Percentiles rank a stretch among this genome's conserved stretches.
phyloP scores from a whole-genome alignment of 2,888 invertebrate species.

The Fissipunctia ypsillon region DNA sequence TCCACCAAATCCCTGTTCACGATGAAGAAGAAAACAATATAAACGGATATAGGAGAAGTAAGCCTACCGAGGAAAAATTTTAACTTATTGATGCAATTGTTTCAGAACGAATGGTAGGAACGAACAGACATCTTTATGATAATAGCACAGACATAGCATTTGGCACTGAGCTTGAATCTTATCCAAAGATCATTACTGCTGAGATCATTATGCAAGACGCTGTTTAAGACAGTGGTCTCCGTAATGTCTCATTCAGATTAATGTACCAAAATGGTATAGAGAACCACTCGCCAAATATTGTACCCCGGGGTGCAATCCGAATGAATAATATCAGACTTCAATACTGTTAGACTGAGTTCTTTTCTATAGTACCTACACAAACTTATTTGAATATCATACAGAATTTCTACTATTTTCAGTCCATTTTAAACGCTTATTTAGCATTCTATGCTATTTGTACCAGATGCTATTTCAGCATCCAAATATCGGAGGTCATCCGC shows the following conservation, averaged over 20 bases:
- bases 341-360: constrained; percentile 43
- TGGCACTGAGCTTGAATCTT: constrained; percentile 66
- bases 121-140: constrained; percentile 53
- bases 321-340: constrained; percentile 40
- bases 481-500: constrained; percentile 69
- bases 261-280: constrained; percentile 60
- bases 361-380: constrained; percentile 27
- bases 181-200: constrained; percentile 58
- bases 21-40: constrained; percentile 7
- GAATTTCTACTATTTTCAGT: constrained; percentile 21
- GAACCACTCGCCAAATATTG: constrained; percentile 58
- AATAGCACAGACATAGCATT: constrained; percentile 48
- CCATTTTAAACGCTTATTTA: constrained; percentile 35
- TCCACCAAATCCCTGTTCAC: constrained; percentile 24
- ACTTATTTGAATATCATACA: constrained; percentile 28
- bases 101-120: constrained; percentile 36
- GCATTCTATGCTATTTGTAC: constrained; percentile 49
- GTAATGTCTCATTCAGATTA: constrained; percentile 65
- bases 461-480: constrained; percentile 67
- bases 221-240: constrained; percentile 63
- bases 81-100: constrained; percentile 46
- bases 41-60: constrained; percentile 19
- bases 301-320: constrained; percentile 59
- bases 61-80: constrained; percentile 18
- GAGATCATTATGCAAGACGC: constrained; percentile 69